Conservation (phyloP, 2,113 vertebrate species). For the Oryctolagus cuniculus region mOryCun1.1 NC_091433.1:37297001-37297500, state of each 20-base stretch:
- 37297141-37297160: not conserved
- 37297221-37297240: not conserved
- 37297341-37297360: not conserved
- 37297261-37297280: not conserved
- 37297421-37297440: not conserved
- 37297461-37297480: not conserved
- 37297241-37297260: not conserved
- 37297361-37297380: not conserved
- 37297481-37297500: not conserved
- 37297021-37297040: not conserved
- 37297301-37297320: not conserved
- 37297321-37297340: not conserved
- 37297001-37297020: not conserved
- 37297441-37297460: not conserved
- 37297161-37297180: not conserved
- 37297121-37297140: not conserved
- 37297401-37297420: fast-evolving
- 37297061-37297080: not conserved
- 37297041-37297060: not conserved
- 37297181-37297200: not conserved
- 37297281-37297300: not conserved
- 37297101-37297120: not conserved
- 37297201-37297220: not conserved
- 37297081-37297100: not conserved
- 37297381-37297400: not conserved